Base-by-base conservation (phyloP, 2,888 invertebrate genomes). In the Lasioglossum zephyrum region DNA sequence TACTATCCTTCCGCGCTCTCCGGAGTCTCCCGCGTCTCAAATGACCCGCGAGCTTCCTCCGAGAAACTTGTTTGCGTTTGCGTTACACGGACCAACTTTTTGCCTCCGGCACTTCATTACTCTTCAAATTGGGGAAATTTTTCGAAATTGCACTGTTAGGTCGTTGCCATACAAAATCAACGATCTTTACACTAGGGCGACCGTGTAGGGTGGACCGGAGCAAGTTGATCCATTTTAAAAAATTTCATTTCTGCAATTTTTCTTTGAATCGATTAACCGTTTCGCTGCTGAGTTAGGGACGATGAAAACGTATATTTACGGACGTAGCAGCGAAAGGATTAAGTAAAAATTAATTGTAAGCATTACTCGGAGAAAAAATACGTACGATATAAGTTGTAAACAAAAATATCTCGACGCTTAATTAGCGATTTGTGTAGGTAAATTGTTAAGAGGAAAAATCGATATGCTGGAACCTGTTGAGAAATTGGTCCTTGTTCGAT, bases 1-100 rank as follows among this genome's bases (percentile, higher is more conserved):
- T 85, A 81, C 76, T n/a, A 73, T 73, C 39, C 41, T 79, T 77
- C 70, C 75, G 70, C 26, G 22, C 39, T 73, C 72, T 78, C 74
- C 31, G 36, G 70, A 53, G 77, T 78, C 75, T 69, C 70, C 77
- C 79, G 49, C 76, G 47, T 73, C 47, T 26, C 49, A n/a, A 44
- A 70, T 69, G 72, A 72, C 60, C 73, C 44, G 26, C 53, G n/a
- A 47, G 66, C 53, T 84, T 66, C 63, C 63, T 31, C 16, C n/a
- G 31, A 31, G 39, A 26, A 77, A 66, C 53, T 86, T 70, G 72
- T 75, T 78, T 63, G 63, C 57, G 26, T 66, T 39, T 49, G 26
- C 60, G 73, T 79, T 74, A 57, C 79, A n/a, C 63, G n/a, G 26
- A 41, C 36, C 22, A 73, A 74, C 31, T 36, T 63, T 63, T 63